Base-by-base conservation (phyloP, 1,140 invertebrate genomes). In the Ridgeia piscesae region DNA sequence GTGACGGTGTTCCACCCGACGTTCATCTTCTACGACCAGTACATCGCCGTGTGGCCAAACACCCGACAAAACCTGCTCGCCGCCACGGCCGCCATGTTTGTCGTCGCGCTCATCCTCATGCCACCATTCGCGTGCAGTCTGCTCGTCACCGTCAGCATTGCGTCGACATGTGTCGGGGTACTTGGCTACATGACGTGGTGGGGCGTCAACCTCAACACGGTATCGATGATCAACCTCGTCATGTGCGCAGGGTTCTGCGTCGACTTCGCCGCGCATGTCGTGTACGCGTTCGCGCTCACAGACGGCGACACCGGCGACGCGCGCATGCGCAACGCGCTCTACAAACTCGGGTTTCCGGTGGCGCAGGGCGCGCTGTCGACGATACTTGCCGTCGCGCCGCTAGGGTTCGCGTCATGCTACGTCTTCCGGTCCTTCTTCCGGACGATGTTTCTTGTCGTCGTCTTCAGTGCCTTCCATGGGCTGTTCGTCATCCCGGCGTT, bases 221-320 rank as follows among this genome's bases (percentile, higher is more conserved):
- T 99, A 94, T 99, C 99, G 0, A 99, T 99, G 99, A 99, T 99
- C 88, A 99, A 99, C 94, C 96, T 99, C 1, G 99, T 99, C 91
- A 99, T 99, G 99, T 99, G 98, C 94, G 99, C 99, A 48, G 99
- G 99, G 77, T 99, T 99, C 96, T 99, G 98, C 2, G 98, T 99
- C 0, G 99, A 99, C 94, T 99, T 99, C 95, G 98, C 98, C 0
- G 99, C 99, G 8, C 99, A 99, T 94, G 99, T 99, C 90, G 99
- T 98, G 93, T 99, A 99, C 94, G 98, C 98, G 0, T 99, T 99
- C 95, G 98, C 99, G 97, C 97, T 98, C n/a, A 98, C 98, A 0
- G 93, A 94, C n/a, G 93, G 94, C 27, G 89, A 93, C 91, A 92
- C 93, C 58, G 91, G 93, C 34, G 88, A 95, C 27, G 97, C 98